Evolutionary conservation across 1,140 invertebrate species (phyloP), one percentile per base, ranked within the genome.

Genomic region (Sitophilus oryzae): DNA sequence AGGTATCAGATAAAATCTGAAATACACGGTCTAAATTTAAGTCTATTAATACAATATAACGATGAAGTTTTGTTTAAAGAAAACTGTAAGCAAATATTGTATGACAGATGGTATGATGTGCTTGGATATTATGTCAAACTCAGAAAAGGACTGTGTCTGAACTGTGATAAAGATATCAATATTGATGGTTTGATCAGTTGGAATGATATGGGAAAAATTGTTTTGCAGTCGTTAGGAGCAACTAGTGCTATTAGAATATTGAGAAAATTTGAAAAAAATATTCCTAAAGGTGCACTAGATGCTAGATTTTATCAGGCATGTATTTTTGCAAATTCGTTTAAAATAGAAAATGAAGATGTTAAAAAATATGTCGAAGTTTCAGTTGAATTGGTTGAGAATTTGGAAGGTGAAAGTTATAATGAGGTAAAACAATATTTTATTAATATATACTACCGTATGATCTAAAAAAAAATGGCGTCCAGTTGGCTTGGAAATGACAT

Each of bases 211-310:
- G 63, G 61, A 10, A 55, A 58, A 34, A 40, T 63, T 2, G 65
- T 71, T 52, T 40, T 74, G n/a, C 62, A 71, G 59, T 67, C 65
- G 14, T 63, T 75, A 40, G 68, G 67, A 23, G 47, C 63, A 3
- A 48, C 61, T 38, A 60, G 60, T 54, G 61, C 71, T 0, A 43
- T 68, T 19, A 56, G 61, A 25, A 58, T 74, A 35, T 56, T 75
- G 20, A 57, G 58, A 45, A 62, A 68, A 22, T 69, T 73, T 57
- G 43, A 68, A 11, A 38, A 64, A 20, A 45, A 57, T 52, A 72
- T 75, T 60, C 66, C 71, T 30, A 64, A 66, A 41, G 56, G 53
- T 36, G 61, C 69, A 54, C 56, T 74, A 22, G 65, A 72, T 47
- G 15, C 34, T 6, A 52, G 62, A 41, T 71, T 71, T 66, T 71